phyloP scores from a whole-genome alignment of 2,113 vertebrate species.

The Mobula birostris region DNA sequence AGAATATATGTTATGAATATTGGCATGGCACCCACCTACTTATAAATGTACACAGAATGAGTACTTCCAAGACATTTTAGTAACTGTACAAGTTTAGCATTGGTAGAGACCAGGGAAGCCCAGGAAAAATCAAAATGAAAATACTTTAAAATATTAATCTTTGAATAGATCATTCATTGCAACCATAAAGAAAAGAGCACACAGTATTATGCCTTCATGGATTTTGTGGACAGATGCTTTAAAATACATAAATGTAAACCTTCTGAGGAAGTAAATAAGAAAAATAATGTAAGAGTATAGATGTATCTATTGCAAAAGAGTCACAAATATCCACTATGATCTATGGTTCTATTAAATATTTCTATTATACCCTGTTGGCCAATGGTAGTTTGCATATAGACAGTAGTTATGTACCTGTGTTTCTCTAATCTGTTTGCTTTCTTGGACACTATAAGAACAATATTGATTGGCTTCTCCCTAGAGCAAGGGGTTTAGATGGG shows the following conservation, averaged over 20 bases:
- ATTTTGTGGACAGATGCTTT: neutral
- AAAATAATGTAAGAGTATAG: neutral
- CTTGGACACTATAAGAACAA: neutral
- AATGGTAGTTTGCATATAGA: neutral
- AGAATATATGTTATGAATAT: neutral
- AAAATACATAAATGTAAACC: neutral
- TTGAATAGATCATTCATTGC: neutral
- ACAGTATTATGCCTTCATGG: neutral
- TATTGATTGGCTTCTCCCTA: no score
- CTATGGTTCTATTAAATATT: neutral
- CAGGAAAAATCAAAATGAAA: neutral
- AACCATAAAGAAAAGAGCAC: neutral
- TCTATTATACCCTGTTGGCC: no score
- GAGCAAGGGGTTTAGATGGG: no score
- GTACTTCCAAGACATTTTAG: neutral
- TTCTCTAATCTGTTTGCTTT: neutral
- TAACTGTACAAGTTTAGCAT: neutral
- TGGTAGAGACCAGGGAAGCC: neutral
- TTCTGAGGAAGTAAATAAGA: neutral
- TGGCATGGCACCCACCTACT: neutral
- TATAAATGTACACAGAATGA: neutral
- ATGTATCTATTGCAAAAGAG: neutral
- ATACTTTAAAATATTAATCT: neutral
- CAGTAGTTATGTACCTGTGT: neutral
- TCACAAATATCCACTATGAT: neutral